Base-by-base conservation (phyloP, 2,113 vertebrate species). In the Boulengeromyrus knoepffleri region DNA sequence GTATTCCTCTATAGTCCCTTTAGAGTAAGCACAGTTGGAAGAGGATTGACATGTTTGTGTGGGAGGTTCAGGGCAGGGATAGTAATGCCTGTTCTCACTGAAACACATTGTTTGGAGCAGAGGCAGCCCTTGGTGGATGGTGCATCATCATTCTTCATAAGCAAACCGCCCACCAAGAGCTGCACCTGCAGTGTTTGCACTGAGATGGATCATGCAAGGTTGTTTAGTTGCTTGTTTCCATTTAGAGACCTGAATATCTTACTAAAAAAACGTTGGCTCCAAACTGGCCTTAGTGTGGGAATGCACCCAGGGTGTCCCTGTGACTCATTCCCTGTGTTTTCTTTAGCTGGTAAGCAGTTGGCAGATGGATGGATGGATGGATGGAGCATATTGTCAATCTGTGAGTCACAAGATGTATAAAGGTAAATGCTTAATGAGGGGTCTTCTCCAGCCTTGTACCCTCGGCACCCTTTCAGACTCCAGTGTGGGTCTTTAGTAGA, bases 281-380 rank as follows among this genome's bases (percentile, higher is more conserved):
- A 42, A 42, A 80, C 31, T 80, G 74, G 74, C 36, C 1, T 7
- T 42, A 42, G 74, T 80, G 36, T 17, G 36, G 31, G 74, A 80
- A 39, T 21, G 74, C 42, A 13, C 56, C 88, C 52, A n/a, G 88
- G 39, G 47, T 45, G 88, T 80, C 70, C 62, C 89, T 3, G 89
- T 50, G 74, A 88, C 90, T 90, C 91, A 83, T 46, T 84, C 80
- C 83, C 91, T 77, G 70, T 39, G 31, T 36, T 77, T 13, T 39
- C 31, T 77, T 3, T 12, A 39, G 15, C 36, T 36, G 36, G 39
- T 80, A 19, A 80, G 36, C 74, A 80, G 74, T 80, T 80, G 36
- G 74, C 31, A 77, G 70, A 39, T 39, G 12, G 36, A 80, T 80
- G 74, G 74, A 31, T 77, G 70, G 27, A 70, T 66, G 58, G 27